Conservation (phyloP, 2,113 vertebrate species). For the Salvelinus alpinus region DNA sequence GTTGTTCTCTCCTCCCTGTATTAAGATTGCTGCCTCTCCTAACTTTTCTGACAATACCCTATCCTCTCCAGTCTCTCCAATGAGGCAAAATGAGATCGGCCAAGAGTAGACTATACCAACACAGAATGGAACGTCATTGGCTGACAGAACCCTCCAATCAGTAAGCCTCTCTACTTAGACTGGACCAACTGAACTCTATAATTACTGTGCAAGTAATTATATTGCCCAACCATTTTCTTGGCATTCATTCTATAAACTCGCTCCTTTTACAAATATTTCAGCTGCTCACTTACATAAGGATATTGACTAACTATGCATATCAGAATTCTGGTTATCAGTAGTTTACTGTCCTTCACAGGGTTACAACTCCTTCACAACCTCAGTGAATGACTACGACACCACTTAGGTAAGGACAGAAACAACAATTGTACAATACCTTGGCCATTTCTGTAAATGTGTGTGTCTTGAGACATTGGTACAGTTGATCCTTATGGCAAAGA, state of each 20-base stretch:
- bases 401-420: background rate
- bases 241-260: conserved; percentile 47
- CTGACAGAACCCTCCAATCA: conserved; percentile 51
- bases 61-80: conserved; percentile 45
- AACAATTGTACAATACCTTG: conserved; percentile 47
- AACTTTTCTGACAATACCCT: conserved; percentile 47
- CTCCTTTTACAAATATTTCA: conserved; percentile 43
- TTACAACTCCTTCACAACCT: background rate
- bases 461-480: conserved; percentile 43
- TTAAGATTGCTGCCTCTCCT: conserved; percentile 22
- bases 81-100: conserved; percentile 1
- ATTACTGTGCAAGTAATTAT: conserved; percentile 62
- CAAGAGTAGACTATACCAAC: conserved; percentile 42
- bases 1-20: conserved; percentile 8
- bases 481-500: conserved; percentile 14
- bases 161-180: conserved; percentile 55
- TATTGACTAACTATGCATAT: background rate
- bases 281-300: conserved; percentile 16
- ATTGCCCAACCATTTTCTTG: conserved; percentile 55
- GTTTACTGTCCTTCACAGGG: background rate
- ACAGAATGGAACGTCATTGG: conserved; percentile 41
- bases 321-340: too few relatives aligned
- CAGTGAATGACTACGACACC: background rate
- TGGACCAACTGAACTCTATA: conserved; percentile 53
- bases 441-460: conserved; percentile 33